A percentile compares a stretch with the other conserved stretches of the same genome.
phyloP scores from a whole-genome alignment of 2,113 vertebrate genomes.

The Elaphurus davidianus region DNA sequence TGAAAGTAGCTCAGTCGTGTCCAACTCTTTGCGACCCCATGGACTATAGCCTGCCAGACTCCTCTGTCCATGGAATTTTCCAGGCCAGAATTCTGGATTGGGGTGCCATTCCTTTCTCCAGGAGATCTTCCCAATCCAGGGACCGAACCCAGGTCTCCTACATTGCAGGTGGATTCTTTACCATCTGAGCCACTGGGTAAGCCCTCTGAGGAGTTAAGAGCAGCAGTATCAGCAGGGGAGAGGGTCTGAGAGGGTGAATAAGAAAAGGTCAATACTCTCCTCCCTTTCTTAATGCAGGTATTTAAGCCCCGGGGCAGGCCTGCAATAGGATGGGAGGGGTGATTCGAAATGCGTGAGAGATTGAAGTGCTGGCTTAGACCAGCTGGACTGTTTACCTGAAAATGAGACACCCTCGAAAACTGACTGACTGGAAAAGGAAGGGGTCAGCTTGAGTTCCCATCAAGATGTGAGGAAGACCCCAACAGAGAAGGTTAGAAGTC shows the following conservation, averaged over 20 bases:
- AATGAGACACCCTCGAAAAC: neutral
- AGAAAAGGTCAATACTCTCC: neutral
- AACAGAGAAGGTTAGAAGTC: neutral
- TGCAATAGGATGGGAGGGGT: neutral
- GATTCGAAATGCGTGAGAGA: neutral
- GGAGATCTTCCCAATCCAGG: neutral
- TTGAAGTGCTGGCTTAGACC: neutral
- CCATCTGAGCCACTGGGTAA: accelerated
- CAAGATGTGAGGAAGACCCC: neutral
- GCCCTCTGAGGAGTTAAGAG: neutral
- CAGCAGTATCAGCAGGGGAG: neutral
- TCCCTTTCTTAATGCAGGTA: neutral
- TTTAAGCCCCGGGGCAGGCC: neutral
- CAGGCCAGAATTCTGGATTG: neutral
- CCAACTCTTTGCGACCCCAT: neutral
- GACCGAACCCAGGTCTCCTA: neutral
- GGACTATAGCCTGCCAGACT: neutral
- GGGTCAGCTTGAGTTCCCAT: neutral
- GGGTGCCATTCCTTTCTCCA: neutral
- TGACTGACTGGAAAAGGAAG: neutral
- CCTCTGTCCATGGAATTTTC: neutral
- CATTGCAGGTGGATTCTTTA: neutral
- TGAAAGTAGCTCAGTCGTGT: neutral
- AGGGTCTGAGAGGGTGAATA: neutral
- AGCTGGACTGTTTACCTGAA: neutral